phyloP scores from a whole-genome alignment of 2,888 invertebrate genomes.

The Gryllus longicercus region DNA sequence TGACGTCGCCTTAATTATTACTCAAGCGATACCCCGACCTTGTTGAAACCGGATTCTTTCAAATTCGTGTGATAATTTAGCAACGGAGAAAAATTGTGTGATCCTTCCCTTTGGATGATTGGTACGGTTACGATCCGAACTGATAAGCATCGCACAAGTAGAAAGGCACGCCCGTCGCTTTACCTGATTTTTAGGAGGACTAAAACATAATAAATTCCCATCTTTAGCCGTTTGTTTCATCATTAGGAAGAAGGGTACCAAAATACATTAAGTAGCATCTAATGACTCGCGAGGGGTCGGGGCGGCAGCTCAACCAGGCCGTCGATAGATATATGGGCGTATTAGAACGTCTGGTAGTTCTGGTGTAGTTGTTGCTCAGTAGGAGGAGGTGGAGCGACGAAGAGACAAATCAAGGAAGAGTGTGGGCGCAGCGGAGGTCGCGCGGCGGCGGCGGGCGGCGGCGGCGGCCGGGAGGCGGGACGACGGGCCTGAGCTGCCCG shows the following conservation, averaged over 20 bases:
- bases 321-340: too few relatives aligned
- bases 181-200: neutral
- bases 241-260: too few relatives aligned
- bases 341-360: too few relatives aligned
- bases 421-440: neutral
- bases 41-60: conserved; percentile 8
- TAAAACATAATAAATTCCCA: too few relatives aligned
- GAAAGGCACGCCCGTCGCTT: neutral
- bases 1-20: neutral
- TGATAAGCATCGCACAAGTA: neutral
- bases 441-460: too few relatives aligned
- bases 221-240: too few relatives aligned
- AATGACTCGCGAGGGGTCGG: too few relatives aligned
- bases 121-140: neutral
- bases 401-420: neutral
- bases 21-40: neutral
- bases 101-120: neutral
- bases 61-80: conserved; percentile 2
- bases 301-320: too few relatives aligned
- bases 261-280: too few relatives aligned
- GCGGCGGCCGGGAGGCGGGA: too few relatives aligned
- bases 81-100: neutral
- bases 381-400: neutral
- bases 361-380: too few relatives aligned
- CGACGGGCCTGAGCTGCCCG: too few relatives aligned